A percentile compares a stretch with the other conserved stretches of the same genome.
phyloP scores from a whole-genome alignment of 2,113 vertebrate species.

The Ceyx margarethae region DNA sequence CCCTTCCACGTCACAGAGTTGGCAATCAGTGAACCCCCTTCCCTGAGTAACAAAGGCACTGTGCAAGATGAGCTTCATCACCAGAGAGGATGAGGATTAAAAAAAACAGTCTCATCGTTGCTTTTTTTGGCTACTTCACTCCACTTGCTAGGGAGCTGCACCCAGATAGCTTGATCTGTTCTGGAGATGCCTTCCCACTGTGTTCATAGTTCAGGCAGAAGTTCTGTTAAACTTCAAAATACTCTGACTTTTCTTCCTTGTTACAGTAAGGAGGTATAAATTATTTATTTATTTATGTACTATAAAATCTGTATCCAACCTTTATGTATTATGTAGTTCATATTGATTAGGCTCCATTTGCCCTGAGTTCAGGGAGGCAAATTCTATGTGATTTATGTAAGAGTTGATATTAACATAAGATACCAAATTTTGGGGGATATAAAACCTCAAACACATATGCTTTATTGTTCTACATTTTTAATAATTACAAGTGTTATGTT shows the following conservation, averaged over 20 bases:
- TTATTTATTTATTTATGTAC: conserved; percentile 73
- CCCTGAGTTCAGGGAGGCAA: conserved; percentile 25
- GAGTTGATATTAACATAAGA: conserved; percentile 43
- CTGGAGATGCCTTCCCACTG: background rate
- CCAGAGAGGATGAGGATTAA: background rate
- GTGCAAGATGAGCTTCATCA: background rate
- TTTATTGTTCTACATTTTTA: conserved; percentile 23
- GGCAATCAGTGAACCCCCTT: background rate
- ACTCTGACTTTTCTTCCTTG: conserved; percentile 59
- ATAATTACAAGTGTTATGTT: background rate
- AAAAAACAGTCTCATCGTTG: background rate
- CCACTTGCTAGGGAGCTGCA: background rate
- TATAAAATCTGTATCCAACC: conserved; percentile 66
- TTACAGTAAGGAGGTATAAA: conserved; percentile 69
- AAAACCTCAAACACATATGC: background rate
- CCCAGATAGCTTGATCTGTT: background rate
- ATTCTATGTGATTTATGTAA: conserved; percentile 32
- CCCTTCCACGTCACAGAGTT: accelerated
- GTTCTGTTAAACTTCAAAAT: conserved; percentile 69
- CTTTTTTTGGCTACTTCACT: background rate
- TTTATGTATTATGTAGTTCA: conserved; percentile 71
- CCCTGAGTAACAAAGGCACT: background rate
- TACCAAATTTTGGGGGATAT: background rate
- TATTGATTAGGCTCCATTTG: conserved; percentile 67
- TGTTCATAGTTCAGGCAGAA: conserved; percentile 26